phyloP scores from a whole-genome alignment of 2,797 vertebrate species.

The Dicrostonyx torquatus region DNA sequence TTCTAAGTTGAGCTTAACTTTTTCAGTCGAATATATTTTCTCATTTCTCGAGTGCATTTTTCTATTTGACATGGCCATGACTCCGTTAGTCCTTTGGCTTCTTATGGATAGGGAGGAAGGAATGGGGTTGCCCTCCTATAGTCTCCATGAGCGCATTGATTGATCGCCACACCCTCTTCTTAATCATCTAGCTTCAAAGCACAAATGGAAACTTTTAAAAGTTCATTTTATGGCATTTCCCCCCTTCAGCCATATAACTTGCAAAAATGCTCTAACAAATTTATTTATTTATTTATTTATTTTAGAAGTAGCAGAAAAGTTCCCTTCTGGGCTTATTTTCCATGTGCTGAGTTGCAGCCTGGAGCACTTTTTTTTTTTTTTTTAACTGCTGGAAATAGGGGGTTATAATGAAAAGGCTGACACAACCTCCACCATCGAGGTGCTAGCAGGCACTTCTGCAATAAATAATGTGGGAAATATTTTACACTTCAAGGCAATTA shows the following conservation, averaged over 20 bases:
- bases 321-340: constrained; percentile 78
- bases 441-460: constrained; percentile 82
- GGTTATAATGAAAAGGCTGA: constrained; percentile 87
- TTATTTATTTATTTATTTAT: constrained; percentile 77
- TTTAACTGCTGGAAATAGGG: constrained; percentile 83
- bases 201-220: constrained; percentile 61
- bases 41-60: constrained; percentile 18
- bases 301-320: constrained; percentile 77
- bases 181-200: constrained; percentile 36
- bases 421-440: constrained; percentile 86
- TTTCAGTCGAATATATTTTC: not conserved
- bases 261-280: constrained; percentile 66
- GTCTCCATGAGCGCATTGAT: not conserved
- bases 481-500: constrained; percentile 89
- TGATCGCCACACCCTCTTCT: not conserved
- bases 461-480: constrained; percentile 89
- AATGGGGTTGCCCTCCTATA: not conserved
- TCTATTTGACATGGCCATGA: not conserved
- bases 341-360: constrained; percentile 75
- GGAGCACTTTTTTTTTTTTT: constrained; percentile 81
- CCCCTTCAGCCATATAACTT: constrained; percentile 72
- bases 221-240: constrained; percentile 66
- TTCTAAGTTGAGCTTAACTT: not conserved
- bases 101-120: not conserved
- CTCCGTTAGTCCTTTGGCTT: not conserved